Evolutionary conservation across 2,888 invertebrate genomes (phyloP).

Genomic region (Scelioninae gen. 2): DNA sequence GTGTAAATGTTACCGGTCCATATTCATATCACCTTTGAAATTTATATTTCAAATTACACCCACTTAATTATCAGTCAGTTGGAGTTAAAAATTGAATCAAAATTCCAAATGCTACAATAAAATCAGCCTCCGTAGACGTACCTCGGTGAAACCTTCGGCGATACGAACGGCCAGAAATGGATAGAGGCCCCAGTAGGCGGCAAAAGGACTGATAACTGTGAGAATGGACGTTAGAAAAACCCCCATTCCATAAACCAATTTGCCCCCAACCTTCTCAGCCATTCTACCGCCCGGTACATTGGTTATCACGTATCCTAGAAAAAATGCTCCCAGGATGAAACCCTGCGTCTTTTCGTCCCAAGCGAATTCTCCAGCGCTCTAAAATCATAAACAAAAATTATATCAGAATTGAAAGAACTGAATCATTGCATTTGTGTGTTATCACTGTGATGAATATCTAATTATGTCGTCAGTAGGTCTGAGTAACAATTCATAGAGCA

Average conservation of each 20-base stretch:
- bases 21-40: no score
- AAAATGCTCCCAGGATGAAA: slow-evolving; percentile 88
- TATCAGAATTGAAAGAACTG: neutral
- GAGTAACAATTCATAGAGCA: no score
- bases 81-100: no score
- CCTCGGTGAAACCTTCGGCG: slow-evolving; percentile 89
- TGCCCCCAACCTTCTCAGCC: slow-evolving; percentile 92
- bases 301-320: slow-evolving; percentile 88
- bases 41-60: no score
- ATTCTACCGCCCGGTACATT: slow-evolving; percentile 89
- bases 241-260: slow-evolving; percentile 88
- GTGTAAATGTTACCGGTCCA: no score
- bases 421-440: no score
- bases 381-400: slow-evolving; percentile 14
- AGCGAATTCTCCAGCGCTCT: slow-evolving; percentile 84
- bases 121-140: no score
- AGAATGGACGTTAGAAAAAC: slow-evolving; percentile 88
- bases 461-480: no score
- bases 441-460: no score
- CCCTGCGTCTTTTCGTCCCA: slow-evolving; percentile 89
- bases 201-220: slow-evolving; percentile 88
- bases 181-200: slow-evolving; percentile 80
- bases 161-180: slow-evolving; percentile 86
- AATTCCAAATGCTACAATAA: no score
- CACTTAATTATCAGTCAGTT: no score